Percentiles rank a stretch among this genome's conserved stretches.
Conservation (phyloP, 2,797 vertebrate genomes). For the Gymnopithys bicolor region DNA sequence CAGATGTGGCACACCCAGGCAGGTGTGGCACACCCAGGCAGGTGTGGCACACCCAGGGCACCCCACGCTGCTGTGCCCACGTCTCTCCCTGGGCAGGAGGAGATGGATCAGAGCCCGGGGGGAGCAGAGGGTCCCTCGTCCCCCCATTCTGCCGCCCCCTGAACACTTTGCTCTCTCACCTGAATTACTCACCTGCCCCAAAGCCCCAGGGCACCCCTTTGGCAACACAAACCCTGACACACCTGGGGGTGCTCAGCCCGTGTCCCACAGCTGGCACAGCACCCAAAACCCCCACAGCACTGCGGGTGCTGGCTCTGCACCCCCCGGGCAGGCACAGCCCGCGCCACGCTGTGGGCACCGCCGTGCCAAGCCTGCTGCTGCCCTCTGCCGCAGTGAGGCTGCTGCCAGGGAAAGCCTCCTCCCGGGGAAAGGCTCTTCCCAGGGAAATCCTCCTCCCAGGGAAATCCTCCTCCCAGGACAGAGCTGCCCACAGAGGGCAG, state of each 20-base stretch:
- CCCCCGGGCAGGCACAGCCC: neutral
- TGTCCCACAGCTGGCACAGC: neutral
- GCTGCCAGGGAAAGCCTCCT: neutral
- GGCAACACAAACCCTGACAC: accelerated
- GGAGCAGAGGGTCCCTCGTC: neutral
- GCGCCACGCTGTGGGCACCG: neutral
- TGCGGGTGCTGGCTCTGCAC: accelerated
- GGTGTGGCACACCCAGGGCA: no score
- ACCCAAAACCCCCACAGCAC: neutral
- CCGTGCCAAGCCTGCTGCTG: constrained; percentile 18
- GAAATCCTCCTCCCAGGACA: neutral
- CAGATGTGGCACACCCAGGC: no score
- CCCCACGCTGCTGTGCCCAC: neutral
- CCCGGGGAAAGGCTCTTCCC: neutral
- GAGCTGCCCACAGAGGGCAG: neutral
- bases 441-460: neutral
- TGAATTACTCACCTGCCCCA: neutral
- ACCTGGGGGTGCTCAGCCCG: accelerated
- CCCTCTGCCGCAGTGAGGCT: neutral
- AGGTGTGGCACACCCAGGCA: no score
- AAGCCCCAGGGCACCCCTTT: neutral
- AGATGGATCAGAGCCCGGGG: neutral
- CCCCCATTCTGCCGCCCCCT: accelerated
- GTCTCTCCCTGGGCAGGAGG: neutral
- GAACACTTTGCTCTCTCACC: accelerated